These are phyloP conservation scores for Nomada lathburiana DNA, from an alignment of 2,888 invertebrate species.

Conservation along the genomic window DNA sequence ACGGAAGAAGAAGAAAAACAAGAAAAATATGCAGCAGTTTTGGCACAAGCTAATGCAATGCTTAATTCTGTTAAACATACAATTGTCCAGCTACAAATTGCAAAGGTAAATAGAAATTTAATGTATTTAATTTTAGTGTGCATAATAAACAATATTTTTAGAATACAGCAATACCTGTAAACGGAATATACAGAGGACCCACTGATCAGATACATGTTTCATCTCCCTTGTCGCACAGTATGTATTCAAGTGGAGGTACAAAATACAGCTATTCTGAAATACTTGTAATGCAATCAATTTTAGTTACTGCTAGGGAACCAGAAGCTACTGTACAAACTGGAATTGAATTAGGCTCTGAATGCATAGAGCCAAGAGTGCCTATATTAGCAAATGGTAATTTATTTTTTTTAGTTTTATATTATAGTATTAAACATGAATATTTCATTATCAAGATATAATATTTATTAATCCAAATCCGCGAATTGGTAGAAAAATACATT, in stretches of 20 bases:
- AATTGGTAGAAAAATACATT: neutral
- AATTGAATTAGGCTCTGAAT: slow-evolving; percentile 89
- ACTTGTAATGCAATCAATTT: slow-evolving; percentile 19
- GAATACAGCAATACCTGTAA: slow-evolving; percentile 96
- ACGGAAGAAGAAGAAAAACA: slow-evolving; percentile 76
- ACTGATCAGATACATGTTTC: slow-evolving; percentile 70
- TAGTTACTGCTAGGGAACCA: slow-evolving; percentile 77
- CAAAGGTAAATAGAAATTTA: slow-evolving; percentile 90
- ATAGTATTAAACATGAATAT: slow-evolving; percentile 13
- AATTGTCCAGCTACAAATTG: slow-evolving; percentile 98
- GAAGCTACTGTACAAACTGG: slow-evolving; percentile 85
- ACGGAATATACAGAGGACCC: slow-evolving; percentile 93
- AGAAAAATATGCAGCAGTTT: slow-evolving; percentile 76
- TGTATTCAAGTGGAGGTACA: slow-evolving; percentile 27
- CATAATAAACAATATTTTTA: slow-evolving; percentile 81
- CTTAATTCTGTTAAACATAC: slow-evolving; percentile 99
- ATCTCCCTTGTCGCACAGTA: slow-evolving; percentile 80
- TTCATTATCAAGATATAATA: slow-evolving; percentile 1
- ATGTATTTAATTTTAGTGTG: neutral
- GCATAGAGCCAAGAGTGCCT: slow-evolving; percentile 85
- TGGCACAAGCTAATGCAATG: slow-evolving; percentile 89
- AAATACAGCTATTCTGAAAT: neutral
- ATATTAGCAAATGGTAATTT: slow-evolving; percentile 77
- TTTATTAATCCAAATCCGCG: neutral
- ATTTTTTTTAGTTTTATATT: slow-evolving; percentile 51